Conservation (phyloP, 2,797 vertebrate species). For the Emydoidea blandingii region DNA sequence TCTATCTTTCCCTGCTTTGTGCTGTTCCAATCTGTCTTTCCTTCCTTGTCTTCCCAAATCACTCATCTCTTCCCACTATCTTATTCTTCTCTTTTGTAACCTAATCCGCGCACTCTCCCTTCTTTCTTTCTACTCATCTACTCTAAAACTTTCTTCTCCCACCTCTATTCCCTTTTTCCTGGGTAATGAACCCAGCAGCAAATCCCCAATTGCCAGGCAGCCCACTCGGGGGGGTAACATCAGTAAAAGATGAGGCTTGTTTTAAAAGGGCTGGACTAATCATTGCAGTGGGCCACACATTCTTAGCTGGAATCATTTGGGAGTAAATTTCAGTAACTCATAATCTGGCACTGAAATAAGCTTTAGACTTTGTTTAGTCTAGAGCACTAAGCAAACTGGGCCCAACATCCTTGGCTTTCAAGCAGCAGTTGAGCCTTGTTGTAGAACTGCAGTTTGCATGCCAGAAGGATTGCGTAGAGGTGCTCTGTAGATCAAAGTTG, state of each 20-base stretch:
- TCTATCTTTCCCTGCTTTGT: neutral
- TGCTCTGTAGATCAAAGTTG: conserved; percentile 62
- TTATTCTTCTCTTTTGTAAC: neutral
- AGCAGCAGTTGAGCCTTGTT: conserved; percentile 50
- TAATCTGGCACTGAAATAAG: conserved; percentile 59
- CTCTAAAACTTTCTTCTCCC: neutral
- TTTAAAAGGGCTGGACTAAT: conserved; percentile 29
- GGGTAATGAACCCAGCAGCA: neutral
- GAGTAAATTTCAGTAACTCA: conserved; percentile 42
- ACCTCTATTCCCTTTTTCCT: conserved; percentile 23
- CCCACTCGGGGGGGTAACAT: neutral
- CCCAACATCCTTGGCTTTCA: conserved; percentile 64
- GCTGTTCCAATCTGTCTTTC: neutral
- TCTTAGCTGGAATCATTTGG: conserved; percentile 54
- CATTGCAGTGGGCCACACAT: conserved; percentile 25
- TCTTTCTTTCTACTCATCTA: neutral
- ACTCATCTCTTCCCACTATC: neutral
- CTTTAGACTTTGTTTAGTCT: conserved; percentile 63
- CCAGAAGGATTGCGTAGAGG: conserved; percentile 65
- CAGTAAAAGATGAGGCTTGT: neutral
- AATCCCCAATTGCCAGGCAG: conserved; percentile 5
- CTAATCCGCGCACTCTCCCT: neutral
- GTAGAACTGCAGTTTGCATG: conserved; percentile 65
- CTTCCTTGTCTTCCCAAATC: neutral
- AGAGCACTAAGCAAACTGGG: conserved; percentile 53